Conservation (phyloP, 2,113 vertebrate species). For the Platysteira castanea region DNA sequence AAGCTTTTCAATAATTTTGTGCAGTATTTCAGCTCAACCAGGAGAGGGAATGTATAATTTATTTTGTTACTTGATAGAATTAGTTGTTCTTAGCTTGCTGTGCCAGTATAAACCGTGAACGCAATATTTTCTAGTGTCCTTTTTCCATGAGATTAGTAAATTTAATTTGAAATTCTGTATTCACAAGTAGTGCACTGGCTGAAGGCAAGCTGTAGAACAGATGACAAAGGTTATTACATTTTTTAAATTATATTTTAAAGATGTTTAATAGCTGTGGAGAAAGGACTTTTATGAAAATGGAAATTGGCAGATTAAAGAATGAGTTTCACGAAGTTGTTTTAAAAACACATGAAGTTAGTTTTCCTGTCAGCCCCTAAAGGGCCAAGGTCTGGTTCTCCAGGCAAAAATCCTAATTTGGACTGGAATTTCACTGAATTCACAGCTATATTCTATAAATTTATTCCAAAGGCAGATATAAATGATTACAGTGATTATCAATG, state of each 20-base stretch:
- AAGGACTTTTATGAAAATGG: conserved; percentile 65
- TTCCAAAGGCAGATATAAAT: not conserved
- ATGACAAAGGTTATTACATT: conserved; percentile 67
- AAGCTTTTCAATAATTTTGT: conserved; percentile 33
- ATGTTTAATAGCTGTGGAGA: conserved; percentile 67
- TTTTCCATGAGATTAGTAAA: conserved; percentile 66
- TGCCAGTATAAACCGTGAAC: conserved; percentile 32
- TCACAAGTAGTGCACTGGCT: conserved; percentile 49
- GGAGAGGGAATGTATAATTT: conserved; percentile 16
- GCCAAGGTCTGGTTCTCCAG: not conserved
- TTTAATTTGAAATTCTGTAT: conserved; percentile 70
- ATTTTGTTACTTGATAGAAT: conserved; percentile 59
- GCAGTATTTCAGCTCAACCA: conserved; percentile 36
- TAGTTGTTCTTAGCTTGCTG: conserved; percentile 50
- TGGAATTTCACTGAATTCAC: not conserved
- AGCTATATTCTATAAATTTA: not conserved
- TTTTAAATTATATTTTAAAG: conserved; percentile 67
- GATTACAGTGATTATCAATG: not conserved
- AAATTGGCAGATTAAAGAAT: conserved; percentile 56
- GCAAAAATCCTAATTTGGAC: not conserved
- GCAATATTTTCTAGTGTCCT: conserved; percentile 48
- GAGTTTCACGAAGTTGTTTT: conserved; percentile 39
- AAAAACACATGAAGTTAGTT: conserved; percentile 24
- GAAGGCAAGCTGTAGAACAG: conserved; percentile 61
- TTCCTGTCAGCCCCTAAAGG: not conserved